phyloP scores from a whole-genome alignment of 2,113 vertebrate species.

The Phrynosoma platyrhinos region DNA sequence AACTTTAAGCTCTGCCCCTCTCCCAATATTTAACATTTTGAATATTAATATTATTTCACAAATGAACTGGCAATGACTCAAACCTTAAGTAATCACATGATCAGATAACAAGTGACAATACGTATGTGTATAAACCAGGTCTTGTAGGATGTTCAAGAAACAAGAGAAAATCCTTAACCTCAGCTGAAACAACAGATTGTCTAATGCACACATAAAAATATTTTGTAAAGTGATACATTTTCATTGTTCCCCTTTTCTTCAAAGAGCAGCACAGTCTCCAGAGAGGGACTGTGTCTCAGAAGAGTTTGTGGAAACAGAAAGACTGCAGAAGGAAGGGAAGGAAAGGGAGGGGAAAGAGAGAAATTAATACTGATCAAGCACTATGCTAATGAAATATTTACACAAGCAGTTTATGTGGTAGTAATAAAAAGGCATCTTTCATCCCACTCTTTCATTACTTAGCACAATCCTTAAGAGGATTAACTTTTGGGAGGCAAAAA shows the following conservation, averaged over 20 bases:
- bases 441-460: conserved; percentile 79
- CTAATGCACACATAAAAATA: conserved; percentile 46
- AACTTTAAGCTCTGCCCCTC: no score
- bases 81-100: not conserved
- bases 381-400: conserved; percentile 84
- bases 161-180: conserved; percentile 46
- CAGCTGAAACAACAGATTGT: conserved; percentile 65
- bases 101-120: conserved; percentile 16
- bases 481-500: conserved; percentile 45
- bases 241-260: conserved; percentile 8
- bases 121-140: conserved; percentile 38
- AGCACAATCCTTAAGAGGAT: conserved; percentile 80
- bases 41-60: no score
- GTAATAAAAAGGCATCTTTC: conserved; percentile 77
- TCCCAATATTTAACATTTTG: no score
- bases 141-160: conserved; percentile 31
- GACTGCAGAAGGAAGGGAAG: conserved; percentile 17
- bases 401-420: conserved; percentile 79
- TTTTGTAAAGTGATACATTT: conserved; percentile 17
- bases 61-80: not conserved
- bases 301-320: conserved; percentile 25
- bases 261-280: conserved; percentile 59
- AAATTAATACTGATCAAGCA: conserved; percentile 68
- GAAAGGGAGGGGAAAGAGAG: conserved; percentile 38
- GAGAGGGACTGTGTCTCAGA: conserved; percentile 76